Base-by-base conservation (phyloP, 2,113 vertebrate species). In the Pandion haliaetus region DNA sequence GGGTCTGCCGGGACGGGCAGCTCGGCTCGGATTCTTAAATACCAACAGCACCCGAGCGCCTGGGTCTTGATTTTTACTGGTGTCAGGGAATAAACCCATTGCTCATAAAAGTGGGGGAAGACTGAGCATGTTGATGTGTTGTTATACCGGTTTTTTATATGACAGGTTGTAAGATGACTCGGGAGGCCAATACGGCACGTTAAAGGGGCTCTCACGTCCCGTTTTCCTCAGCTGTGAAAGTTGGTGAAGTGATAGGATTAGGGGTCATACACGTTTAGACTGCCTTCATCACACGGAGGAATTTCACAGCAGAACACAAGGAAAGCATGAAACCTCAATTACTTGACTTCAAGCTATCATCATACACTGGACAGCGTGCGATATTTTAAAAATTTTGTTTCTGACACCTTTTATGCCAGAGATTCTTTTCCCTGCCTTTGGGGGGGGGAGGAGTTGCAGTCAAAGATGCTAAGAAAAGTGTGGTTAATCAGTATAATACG, bases 341-440 rank as follows among this genome's bases (percentile, higher is more conserved):
- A 54, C 34, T 2, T 12, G 14, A 12, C 20, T 50, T 36, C 78
- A 15, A 3, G 38, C 31, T 23, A 5, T 31, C 63, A 1, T 14
- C 63, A 1, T 5, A 5, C 82, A 5, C 40, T 0, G 29, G 11
- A 4, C 34, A 55, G 73, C 5, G 2, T 0, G 17, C 11, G 6
- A 21, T 8, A 5, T 24, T 18, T 18, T 3, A 5, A 3, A 6
- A 11, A 10, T 25, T 38, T 42, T 54, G 14, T 19, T 66, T 11
- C 57, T 17, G 13, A 14, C 28, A 32, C n/a, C 36, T 32, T 80
- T 45, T 11, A 8, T 4, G 9, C 14, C 11, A 29, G 9, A 28
- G 14, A 62, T 76, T 47, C 14, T 40, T 74, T 34, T 5, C 61
- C 32, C 19, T 36, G 32, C 15, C 61, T 87, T 72, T 47, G 28